phyloP scores from a whole-genome alignment of 2,797 vertebrate genomes.

The Fistularia tabacaria region DNA sequence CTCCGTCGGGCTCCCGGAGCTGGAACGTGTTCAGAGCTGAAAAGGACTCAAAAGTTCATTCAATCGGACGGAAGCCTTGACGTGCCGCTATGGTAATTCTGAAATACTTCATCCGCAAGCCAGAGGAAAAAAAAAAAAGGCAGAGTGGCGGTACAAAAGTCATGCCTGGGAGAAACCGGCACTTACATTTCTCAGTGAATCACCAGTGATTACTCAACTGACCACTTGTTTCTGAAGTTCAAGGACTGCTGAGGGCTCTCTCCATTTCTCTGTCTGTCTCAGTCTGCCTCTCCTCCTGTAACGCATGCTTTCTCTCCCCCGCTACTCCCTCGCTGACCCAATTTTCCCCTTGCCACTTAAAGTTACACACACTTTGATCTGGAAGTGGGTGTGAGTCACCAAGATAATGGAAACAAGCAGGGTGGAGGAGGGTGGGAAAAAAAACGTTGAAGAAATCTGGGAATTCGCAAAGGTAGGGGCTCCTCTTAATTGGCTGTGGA shows the following conservation, averaged over 20 bases:
- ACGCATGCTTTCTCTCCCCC: constrained; percentile 47
- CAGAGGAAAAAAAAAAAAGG: constrained; percentile 7
- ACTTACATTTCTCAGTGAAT: constrained; percentile 72
- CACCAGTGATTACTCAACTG: constrained; percentile 68
- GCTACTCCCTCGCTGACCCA: constrained; percentile 62
- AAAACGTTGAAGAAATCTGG: constrained; percentile 26
- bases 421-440: not conserved
- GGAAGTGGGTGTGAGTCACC: constrained; percentile 46
- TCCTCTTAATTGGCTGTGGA: constrained; percentile 33
- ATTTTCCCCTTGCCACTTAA: constrained; percentile 63
- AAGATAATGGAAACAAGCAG: constrained; percentile 15
- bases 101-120: constrained; percentile 11
- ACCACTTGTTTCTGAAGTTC: constrained; percentile 65
- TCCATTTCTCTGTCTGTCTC: constrained; percentile 55
- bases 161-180: constrained; percentile 56
- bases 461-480: constrained; percentile 3
- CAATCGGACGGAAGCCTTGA: constrained; percentile 16
- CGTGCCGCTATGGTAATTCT: constrained; percentile 15
- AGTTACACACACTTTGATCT: constrained; percentile 62
- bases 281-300: constrained; percentile 45
- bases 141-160: constrained; percentile 47
- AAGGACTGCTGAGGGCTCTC: constrained; percentile 50
- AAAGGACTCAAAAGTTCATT: constrained; percentile 8
- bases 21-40: too few relatives aligned
- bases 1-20: too few relatives aligned